Evolutionary conservation across 30 jellyfish, hydroid and myxozoan species (phyloP), one percentile per base, ranked within the genome.

Genomic region (Chrysaora quinquecirrha): DNA sequence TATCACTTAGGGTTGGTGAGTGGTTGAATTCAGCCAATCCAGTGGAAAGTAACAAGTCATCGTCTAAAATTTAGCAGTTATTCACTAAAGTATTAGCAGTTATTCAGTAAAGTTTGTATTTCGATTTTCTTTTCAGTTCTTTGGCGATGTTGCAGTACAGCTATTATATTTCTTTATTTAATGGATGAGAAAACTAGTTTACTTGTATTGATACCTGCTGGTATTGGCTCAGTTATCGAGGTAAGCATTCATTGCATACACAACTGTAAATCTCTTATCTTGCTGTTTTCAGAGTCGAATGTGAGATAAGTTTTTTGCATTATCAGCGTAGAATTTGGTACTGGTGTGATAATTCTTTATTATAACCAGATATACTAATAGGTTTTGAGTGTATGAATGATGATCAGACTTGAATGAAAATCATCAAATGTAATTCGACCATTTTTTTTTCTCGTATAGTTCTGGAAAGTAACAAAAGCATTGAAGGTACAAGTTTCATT

Each of bases 111-210:
- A n/a, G n/a, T n/a, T n/a, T n/a, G n/a, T n/a, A n/a, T n/a, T n/a
- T n/a, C n/a, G n/a, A n/a, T n/a, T n/a, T n/a, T n/a, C 28, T 52
- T 83, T 49, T 1, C 66, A 94, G 99, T 95, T 9, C 48, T 95
- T 1, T 95, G 99, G 99, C 82, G 99, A 54, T 87, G 97, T 77
- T 77, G 91, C 71, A 89, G 98, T 66, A 95, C 99, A 20, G 90
- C 92, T 6, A 95, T 95, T 9, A 95, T 95, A 27, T 95, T 95
- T 71, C 87, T 95, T 4, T 95, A 95, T 67, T 61, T 95, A 34
- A 28, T 88, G 92, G 99, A 95, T 56, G 97, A 95, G 52, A 79
- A 95, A 71, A 88, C 99, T 38, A 95, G 99, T 63, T 64, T 88
- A 3, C 80, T 95, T 56, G 99, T 95, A 18, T 74, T 95, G 49